Evolutionary conservation across 2,797 vertebrate genomes (phyloP).

Genomic region (Premnoplex brunnescens): DNA sequence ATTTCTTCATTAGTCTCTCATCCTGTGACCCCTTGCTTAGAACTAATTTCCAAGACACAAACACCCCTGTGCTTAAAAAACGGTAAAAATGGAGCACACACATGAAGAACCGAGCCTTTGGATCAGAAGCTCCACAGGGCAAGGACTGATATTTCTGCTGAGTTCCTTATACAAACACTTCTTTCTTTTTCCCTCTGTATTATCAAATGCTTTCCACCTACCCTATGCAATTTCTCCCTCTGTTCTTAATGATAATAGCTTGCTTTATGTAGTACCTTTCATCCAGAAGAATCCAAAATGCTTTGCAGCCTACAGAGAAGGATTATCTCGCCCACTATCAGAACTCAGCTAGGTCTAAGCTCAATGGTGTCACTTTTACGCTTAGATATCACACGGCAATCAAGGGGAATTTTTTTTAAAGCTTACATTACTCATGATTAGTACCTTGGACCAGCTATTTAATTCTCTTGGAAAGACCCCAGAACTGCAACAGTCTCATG

Average conservation of each 20-base stretch:
- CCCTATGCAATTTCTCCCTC: constrained; percentile 57
- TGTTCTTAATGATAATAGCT: constrained; percentile 63
- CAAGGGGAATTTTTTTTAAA: not conserved
- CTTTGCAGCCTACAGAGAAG: constrained; percentile 59
- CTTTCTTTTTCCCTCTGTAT: not conserved
- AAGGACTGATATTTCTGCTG: not conserved
- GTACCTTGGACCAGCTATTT: not conserved
- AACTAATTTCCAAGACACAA: not conserved
- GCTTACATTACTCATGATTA: not conserved
- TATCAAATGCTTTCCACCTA: constrained; percentile 62
- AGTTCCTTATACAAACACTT: constrained; percentile 19
- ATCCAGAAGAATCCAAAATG: constrained; percentile 66
- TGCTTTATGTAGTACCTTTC: constrained; percentile 57
- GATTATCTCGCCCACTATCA: constrained; percentile 64
- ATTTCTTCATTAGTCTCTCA: not conserved
- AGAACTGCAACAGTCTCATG: not conserved
- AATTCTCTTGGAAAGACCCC: not conserved
- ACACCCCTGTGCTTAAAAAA: rapidly evolving
- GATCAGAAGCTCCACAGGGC: not conserved
- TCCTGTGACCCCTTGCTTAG: not conserved
- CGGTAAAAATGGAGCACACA: not conserved
- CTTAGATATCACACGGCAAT: not conserved
- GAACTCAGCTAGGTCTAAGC: constrained; percentile 22
- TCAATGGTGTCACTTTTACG: constrained; percentile 48
- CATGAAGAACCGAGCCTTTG: not conserved